Conservation (phyloP, 1,140 invertebrate genomes). For the Drepana arcuata region DNA sequence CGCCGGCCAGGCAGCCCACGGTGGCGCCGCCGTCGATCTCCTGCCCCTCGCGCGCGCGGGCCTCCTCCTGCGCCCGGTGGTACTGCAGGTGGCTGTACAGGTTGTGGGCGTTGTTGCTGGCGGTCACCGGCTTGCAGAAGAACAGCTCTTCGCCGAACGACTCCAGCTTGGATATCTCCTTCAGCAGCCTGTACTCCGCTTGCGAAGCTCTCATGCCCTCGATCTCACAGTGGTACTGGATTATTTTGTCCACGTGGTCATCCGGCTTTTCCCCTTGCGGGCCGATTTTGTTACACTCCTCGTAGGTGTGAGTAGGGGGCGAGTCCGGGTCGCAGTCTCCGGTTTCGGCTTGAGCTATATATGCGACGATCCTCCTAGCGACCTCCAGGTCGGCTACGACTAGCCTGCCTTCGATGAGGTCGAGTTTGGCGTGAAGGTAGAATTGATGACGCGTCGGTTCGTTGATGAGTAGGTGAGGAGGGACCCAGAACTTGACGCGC, state of each 20-base stretch:
- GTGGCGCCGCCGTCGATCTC: constrained; percentile 66
- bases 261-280: constrained; percentile 75
- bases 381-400: constrained; percentile 78
- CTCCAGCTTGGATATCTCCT: constrained; percentile 83
- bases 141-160: constrained; percentile 90
- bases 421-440: constrained; percentile 84
- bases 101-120: constrained; percentile 58
- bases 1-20: constrained; percentile 58
- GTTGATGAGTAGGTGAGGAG: constrained; percentile 87
- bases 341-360: constrained; percentile 83
- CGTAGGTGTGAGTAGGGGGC: constrained; percentile 74
- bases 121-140: constrained; percentile 75
- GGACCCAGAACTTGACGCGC: constrained; percentile 91
- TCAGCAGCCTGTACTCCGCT: constrained; percentile 86
- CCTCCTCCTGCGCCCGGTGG: constrained; percentile 55
- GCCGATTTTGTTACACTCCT: constrained; percentile 75
- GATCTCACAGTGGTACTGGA: constrained; percentile 74
- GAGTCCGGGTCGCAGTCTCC: constrained; percentile 78
- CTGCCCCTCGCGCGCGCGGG: constrained; percentile 52
- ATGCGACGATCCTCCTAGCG: constrained; percentile 81
- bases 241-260: constrained; percentile 76
- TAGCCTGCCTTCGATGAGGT: constrained; percentile 80
- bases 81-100: constrained; percentile 66
- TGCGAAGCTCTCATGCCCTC: constrained; percentile 60
- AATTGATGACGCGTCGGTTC: constrained; percentile 88